A percentile compares a stretch with the other conserved stretches of the same genome.
These are phyloP conservation scores for Pissodes strobi DNA, from an alignment of 1,140 invertebrate species.

Conservation along the genomic window DNA sequence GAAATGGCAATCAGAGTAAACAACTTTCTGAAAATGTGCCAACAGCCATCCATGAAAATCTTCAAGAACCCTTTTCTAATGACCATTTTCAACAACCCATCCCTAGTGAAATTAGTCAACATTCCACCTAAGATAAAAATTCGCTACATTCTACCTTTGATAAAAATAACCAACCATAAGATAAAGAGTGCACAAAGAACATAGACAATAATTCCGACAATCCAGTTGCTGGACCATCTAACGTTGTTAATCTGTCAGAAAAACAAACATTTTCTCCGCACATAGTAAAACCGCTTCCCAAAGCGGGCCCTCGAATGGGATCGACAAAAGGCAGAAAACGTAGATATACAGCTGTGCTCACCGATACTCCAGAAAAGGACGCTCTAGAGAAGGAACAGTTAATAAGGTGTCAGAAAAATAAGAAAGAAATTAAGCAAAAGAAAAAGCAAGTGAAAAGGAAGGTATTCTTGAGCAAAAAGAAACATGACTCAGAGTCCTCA, in stretches of 20 bases:
- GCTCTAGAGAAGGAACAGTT: conserved; percentile 20
- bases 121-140: neutral
- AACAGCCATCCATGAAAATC: neutral
- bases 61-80: neutral
- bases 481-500: too few relatives aligned
- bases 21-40: neutral
- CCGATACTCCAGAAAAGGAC: conserved; percentile 10
- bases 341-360: conserved; percentile 5
- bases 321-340: neutral
- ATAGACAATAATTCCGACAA: conserved; percentile 7
- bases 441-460: conserved; percentile 13
- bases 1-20: neutral
- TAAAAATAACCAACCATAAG: neutral
- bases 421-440: too few relatives aligned
- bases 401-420: conserved; percentile 39
- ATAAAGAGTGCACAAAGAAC: neutral
- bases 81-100: too few relatives aligned
- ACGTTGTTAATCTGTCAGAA: neutral
- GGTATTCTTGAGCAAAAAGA: too few relatives aligned
- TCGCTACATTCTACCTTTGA: neutral
- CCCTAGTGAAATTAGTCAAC: too few relatives aligned
- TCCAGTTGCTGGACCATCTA: conserved; percentile 4
- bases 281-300: neutral
- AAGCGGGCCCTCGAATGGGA: neutral
- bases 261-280: conserved; percentile 6